These are phyloP conservation scores for Rhinoraja longicauda DNA, from an alignment of 2,797 vertebrate species.

Conservation along the genomic window DNA sequence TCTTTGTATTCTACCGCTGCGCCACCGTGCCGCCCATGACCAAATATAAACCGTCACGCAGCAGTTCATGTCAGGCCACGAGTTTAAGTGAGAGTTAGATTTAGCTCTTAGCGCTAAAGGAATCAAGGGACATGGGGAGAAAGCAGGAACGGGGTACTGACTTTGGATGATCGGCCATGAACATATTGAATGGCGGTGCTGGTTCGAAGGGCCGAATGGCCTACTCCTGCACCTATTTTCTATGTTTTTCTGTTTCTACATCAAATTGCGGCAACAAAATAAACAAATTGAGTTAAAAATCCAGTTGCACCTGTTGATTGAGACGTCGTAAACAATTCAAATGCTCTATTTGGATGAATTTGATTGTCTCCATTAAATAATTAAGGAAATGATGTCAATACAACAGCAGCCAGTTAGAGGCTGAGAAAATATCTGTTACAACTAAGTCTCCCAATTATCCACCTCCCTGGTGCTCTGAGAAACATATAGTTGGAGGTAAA, in stretches of 20 bases:
- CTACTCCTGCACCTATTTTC: too few species aligned
- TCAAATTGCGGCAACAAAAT: neutral
- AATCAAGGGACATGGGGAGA: too few species aligned
- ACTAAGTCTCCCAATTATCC: slow-evolving; percentile 10
- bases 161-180: too few species aligned
- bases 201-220: too few species aligned
- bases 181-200: too few species aligned
- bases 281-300: slow-evolving; percentile 11
- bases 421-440: neutral
- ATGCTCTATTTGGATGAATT: neutral
- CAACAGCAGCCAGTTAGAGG: neutral
- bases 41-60: neutral
- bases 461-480: neutral
- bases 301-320: neutral
- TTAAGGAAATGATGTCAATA: neutral
- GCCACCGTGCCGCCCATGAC: too few species aligned
- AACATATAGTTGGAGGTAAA: neutral
- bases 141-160: too few species aligned
- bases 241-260: neutral
- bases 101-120: too few species aligned
- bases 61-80: too few species aligned
- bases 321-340: neutral
- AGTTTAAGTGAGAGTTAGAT: too few species aligned
- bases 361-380: slow-evolving; percentile 22
- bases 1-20: too few species aligned